A percentile compares a stretch with the other conserved stretches of the same genome.
phyloP scores from a whole-genome alignment of 1,140 invertebrate species.

The Hyles euphorbiae region DNA sequence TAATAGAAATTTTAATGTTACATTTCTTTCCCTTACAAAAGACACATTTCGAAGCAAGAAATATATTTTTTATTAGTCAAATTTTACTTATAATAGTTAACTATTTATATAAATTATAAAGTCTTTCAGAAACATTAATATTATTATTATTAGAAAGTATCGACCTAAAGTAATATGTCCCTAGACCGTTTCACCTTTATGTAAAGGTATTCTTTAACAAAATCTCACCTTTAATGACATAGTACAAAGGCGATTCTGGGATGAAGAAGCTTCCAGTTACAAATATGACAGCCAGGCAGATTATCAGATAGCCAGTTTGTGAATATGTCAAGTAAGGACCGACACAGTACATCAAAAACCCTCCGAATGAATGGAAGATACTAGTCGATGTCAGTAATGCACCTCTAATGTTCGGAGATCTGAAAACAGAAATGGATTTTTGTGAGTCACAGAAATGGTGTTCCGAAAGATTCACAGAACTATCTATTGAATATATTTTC shows the following conservation, averaged over 20 bases:
- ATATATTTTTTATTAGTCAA: too few species aligned
- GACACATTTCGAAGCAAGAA: too few species aligned
- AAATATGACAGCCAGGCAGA: constrained; percentile 22
- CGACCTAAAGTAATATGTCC: too few species aligned
- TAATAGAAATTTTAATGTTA: too few species aligned
- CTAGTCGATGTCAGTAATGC: constrained; percentile 34
- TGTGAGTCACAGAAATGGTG: too few species aligned
- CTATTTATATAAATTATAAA: too few species aligned
- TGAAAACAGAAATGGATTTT: constrained; percentile 12
- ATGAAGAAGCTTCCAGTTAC: constrained; percentile 20
- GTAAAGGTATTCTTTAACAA: background rate
- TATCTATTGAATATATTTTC: too few species aligned
- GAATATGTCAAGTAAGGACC: constrained; percentile 34
- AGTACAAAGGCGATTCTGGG: constrained; percentile 32
- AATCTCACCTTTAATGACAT: constrained; percentile 31
- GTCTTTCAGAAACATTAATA: too few species aligned
- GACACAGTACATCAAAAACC: constrained; percentile 30
- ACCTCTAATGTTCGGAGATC: constrained; percentile 30
- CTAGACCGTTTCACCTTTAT: background rate
- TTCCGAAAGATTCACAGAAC: too few species aligned
- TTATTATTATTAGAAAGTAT: too few species aligned
- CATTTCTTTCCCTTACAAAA: too few species aligned
- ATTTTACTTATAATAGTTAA: too few species aligned
- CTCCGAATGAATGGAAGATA: constrained; percentile 34
- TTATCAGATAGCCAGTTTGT: constrained; percentile 22